Evolutionary conservation across 2,113 vertebrate species (phyloP).

Genomic region (Pseudorasbora parva): DNA sequence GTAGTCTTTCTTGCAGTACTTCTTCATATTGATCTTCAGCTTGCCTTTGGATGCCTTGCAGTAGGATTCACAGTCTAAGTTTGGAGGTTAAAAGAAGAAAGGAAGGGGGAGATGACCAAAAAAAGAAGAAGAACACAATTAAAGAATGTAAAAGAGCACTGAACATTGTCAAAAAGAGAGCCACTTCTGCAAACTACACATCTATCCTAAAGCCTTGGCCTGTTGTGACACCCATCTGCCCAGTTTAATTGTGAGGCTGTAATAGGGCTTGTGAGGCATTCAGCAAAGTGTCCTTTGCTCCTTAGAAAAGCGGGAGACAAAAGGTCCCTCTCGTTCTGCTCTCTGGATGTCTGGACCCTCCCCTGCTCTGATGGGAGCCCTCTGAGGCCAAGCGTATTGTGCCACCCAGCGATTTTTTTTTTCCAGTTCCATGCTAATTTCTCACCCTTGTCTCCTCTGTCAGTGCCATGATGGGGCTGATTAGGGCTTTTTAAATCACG

Average conservation of each 20-base stretch:
- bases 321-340: slow-evolving; percentile 58
- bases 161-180: slow-evolving; percentile 59
- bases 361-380: slow-evolving; percentile 71
- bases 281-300: slow-evolving; percentile 59
- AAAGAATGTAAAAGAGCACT: slow-evolving; percentile 74
- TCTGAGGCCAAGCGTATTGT: slow-evolving; percentile 69
- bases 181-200: slow-evolving; percentile 59
- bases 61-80: slow-evolving; percentile 93
- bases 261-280: slow-evolving; percentile 70
- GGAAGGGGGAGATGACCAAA: background rate
- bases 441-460: slow-evolving; percentile 65
- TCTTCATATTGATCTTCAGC: slow-evolving; percentile 99
- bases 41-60: slow-evolving; percentile 99
- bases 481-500: slow-evolving; percentile 73
- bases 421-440: slow-evolving; percentile 77
- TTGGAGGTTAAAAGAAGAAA: slow-evolving; percentile 7
- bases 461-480: slow-evolving; percentile 76
- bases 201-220: slow-evolving; percentile 35
- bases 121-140: slow-evolving; percentile 66
- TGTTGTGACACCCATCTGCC: slow-evolving; percentile 75
- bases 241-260: slow-evolving; percentile 61
- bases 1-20: slow-evolving; percentile 98
- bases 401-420: slow-evolving; percentile 77
- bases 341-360: slow-evolving; percentile 65
- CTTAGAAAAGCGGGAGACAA: slow-evolving; percentile 57